A percentile compares a stretch with the other conserved stretches of the same genome.
Evolutionary conservation across 2,888 invertebrate genomes (phyloP).

Genomic region (Arctia plantaginis): DNA sequence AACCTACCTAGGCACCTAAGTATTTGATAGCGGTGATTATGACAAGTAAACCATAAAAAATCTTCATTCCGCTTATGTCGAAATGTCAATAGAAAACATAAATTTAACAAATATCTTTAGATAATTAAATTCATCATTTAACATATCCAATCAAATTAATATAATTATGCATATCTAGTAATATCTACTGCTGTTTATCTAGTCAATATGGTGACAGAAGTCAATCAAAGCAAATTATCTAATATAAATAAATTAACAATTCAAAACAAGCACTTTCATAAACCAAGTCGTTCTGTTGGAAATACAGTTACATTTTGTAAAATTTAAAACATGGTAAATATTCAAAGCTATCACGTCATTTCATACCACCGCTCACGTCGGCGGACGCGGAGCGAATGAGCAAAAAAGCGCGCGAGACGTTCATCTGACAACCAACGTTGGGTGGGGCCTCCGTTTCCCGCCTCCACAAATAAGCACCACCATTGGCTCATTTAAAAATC

Average conservation of each 20-base stretch:
- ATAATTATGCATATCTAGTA: constrained; percentile 8
- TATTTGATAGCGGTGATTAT: not conserved
- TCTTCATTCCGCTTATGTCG: not conserved
- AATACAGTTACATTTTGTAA: not conserved
- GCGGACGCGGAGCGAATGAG: constrained; percentile 77
- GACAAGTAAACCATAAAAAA: not conserved
- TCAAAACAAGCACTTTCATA: constrained; percentile 25
- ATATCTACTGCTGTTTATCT: constrained; percentile 6
- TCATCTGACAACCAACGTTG: constrained; percentile 78
- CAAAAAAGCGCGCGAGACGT: constrained; percentile 76
- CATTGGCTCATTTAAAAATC: constrained; percentile 86
- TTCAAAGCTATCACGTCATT: constrained; percentile 30
- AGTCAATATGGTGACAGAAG: constrained; percentile 7
- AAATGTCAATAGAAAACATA: not conserved
- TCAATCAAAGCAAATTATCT: constrained; percentile 24
- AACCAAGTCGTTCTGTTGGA: constrained; percentile 8
- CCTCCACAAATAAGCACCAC: constrained; percentile 72
- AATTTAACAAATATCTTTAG: not conserved
- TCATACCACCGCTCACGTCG: constrained; percentile 62
- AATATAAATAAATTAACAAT: constrained; percentile 34
- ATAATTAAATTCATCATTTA: not conserved
- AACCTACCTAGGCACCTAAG: not conserved
- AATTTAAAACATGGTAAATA: constrained; percentile 45
- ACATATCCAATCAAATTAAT: constrained; percentile 3
- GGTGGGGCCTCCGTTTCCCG: constrained; percentile 78